Base-by-base conservation (phyloP, 2,797 vertebrate genomes). In the Myripristis jacobus region DNA sequence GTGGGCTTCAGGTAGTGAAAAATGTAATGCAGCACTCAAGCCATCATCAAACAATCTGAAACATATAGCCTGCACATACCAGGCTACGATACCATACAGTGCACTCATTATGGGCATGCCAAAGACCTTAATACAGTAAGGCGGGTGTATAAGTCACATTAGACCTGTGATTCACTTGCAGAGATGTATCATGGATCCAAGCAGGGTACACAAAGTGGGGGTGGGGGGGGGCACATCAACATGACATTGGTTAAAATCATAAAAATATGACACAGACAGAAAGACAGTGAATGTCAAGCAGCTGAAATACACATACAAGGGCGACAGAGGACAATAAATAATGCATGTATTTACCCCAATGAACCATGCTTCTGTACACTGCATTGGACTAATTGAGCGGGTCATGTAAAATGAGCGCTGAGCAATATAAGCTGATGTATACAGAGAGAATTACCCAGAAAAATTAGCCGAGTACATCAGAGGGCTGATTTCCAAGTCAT, bases 291-390 rank as follows among this genome's bases (percentile, higher is more conserved):
- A 78, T 38, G 60, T 65, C 38, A 77, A 66, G 54, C 60, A 75
- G 48, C 48, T 71, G 22, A 78, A 75, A 70, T 62, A 38, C 55
- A 82, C 27, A 54, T 65, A 24, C 70, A 72, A 46, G 41, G 75
- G 43, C 50, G 36, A 51, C 21, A 31, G 16, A 47, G 44, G 44
- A 36, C 54, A 38, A 0, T 48, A 76, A 75, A 36, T 6, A 79
- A 80, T 47, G 65, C 36, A 56, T 57, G 43, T 81, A 52, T 81
- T 77, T 43, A 53, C 24, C 13, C 36, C 41, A 59, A n/a, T 46
- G 58, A 27, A 25, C 25, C 84, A 86, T 85, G 84, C 88, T 77
- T 75, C 77, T 85, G 81, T 64, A 79, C 44, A 47, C 68, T 66
- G 47, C 67, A 70, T 52, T 41, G 27, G 73, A 79, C 77, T 77